A percentile compares a stretch with the other conserved stretches of the same genome.
These are phyloP conservation scores for Quadroppia sp. DNA, from an alignment of 2,888 invertebrate genomes.

Conservation along the genomic window DNA sequence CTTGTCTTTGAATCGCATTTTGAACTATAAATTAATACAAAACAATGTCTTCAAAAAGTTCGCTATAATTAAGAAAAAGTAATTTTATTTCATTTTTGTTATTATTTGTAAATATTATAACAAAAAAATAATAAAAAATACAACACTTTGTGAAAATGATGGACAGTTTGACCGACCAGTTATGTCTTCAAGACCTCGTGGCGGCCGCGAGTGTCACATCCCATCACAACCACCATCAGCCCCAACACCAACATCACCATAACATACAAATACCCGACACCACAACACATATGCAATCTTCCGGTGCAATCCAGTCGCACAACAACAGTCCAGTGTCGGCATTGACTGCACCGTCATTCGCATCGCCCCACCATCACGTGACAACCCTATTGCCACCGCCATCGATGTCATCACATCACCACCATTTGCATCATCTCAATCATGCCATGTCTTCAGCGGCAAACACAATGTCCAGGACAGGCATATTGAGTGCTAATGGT, in stretches of 20 bases:
- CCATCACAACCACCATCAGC: conserved; percentile 42
- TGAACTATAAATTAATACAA: too few relatives aligned
- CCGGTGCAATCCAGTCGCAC: conserved; percentile 11
- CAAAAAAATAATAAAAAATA: too few relatives aligned
- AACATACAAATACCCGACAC: conserved; percentile 24
- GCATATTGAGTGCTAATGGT: not conserved
- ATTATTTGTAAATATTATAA: not conserved
- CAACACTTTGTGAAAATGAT: conserved; percentile 34
- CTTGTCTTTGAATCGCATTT: too few relatives aligned
- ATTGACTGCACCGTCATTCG: conserved; percentile 14
- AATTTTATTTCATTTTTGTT: not conserved
- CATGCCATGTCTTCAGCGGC: conserved; percentile 25
- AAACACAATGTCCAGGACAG: not conserved
- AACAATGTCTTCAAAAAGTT: not conserved
- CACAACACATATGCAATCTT: conserved; percentile 27
- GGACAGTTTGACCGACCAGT: conserved; percentile 52
- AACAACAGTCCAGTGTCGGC: conserved; percentile 29
- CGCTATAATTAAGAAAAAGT: not conserved
- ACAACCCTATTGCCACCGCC: conserved; percentile 24
- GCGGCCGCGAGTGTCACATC: conserved; percentile 46
- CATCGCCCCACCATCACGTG: conserved; percentile 30
- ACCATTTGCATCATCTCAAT: conserved; percentile 29
- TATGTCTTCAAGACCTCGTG: conserved; percentile 50
- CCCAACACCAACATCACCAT: not conserved
- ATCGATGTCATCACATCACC: conserved; percentile 18